Conservation (phyloP, 2,113 vertebrate species). For the Lycaon pictus region DNA sequence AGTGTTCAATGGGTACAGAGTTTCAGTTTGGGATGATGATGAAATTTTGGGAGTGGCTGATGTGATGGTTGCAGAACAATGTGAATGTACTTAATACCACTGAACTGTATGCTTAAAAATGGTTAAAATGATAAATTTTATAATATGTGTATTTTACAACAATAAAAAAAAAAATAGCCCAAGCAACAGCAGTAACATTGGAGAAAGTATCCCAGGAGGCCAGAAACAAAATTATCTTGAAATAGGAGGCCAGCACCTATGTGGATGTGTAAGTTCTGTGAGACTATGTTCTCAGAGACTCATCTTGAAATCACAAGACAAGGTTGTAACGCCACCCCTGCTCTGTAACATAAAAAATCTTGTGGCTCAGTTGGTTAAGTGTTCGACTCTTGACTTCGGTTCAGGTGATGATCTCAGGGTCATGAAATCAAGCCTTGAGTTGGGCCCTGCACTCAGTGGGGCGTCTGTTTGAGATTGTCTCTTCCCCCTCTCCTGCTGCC, state of each 20-base stretch:
- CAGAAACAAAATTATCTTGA: not conserved
- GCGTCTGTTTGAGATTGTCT: not conserved
- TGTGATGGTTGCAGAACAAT: not conserved
- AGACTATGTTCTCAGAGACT: not conserved
- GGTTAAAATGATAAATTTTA: not conserved
- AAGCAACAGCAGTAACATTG: not conserved
- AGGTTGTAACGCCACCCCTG: too few relatives aligned
- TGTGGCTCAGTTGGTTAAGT: not conserved
- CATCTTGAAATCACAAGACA: not conserved
- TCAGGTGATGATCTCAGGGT: not conserved
- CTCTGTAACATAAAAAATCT: not conserved
- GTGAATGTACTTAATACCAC: not conserved
- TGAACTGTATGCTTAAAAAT: not conserved
- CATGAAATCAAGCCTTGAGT: not conserved
- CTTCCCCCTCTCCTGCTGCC: not conserved
- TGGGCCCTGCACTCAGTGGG: not conserved
- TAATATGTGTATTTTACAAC: not conserved
- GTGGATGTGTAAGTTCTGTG: not conserved
- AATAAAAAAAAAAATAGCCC: not conserved
- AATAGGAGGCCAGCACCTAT: not conserved
- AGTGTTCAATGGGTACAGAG: not conserved
- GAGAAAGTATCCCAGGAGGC: not conserved
- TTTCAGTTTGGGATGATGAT: not conserved
- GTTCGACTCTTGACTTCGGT: not conserved
- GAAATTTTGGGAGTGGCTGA: not conserved